A percentile compares a stretch with the other conserved stretches of the same genome.
phyloP scores from a whole-genome alignment of 2,888 invertebrate species.

The Conus canariensis region DNA sequence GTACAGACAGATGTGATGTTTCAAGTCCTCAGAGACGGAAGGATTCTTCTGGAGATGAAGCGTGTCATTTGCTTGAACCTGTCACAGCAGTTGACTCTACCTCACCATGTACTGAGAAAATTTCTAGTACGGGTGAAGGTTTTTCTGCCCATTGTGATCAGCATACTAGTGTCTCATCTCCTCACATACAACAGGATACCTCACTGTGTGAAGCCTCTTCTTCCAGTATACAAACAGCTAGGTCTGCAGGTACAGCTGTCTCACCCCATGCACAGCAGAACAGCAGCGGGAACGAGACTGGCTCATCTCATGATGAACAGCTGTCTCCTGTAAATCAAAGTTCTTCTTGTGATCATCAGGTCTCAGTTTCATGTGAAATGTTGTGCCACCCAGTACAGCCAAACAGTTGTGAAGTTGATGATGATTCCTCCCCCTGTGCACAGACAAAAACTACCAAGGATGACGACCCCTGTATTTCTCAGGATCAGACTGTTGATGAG shows the following conservation, averaged over 20 bases:
- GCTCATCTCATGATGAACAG: background rate
- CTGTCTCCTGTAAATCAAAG: too few species aligned
- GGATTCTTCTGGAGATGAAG: background rate
- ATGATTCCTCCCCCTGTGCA: background rate
- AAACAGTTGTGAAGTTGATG: background rate
- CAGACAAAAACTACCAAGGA: background rate
- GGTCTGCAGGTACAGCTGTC: background rate
- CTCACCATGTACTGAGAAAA: background rate
- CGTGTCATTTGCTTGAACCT: background rate
- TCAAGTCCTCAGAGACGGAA: background rate
- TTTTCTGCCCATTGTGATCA: background rate
- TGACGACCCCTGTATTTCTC: background rate
- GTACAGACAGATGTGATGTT: background rate
- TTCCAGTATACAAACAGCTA: background rate
- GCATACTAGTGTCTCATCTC: background rate
- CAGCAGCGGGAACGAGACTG: background rate
- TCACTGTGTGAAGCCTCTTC: background rate
- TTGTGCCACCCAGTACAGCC: too few species aligned
- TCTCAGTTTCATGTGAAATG: background rate
- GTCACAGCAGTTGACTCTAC: background rate
- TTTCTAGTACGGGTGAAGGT: background rate
- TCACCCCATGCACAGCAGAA: background rate
- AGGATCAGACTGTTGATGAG: background rate
- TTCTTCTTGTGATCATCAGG: background rate
- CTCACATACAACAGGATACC: background rate